Evolutionary conservation across 2,797 vertebrate species (phyloP).

Genomic region (Sebastiscus albofasciatus): DNA sequence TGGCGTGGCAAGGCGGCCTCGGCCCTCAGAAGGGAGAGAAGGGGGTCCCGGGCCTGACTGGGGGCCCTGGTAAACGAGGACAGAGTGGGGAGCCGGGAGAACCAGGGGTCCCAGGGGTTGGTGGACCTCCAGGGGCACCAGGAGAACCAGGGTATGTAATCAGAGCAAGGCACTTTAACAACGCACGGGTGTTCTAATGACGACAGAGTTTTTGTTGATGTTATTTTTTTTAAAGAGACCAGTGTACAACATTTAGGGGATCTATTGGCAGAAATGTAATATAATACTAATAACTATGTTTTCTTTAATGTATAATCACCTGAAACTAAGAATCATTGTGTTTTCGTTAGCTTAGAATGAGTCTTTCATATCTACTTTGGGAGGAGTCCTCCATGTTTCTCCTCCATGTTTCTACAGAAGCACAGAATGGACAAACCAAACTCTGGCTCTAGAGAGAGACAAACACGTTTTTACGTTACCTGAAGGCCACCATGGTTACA

Average conservation of each 20-base stretch:
- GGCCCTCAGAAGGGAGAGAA: constrained; percentile 29
- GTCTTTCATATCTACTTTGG: no score
- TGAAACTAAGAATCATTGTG: no score
- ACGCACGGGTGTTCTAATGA: no score
- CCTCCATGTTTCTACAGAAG: no score
- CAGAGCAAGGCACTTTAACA: not conserved
- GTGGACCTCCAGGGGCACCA: constrained; percentile 30
- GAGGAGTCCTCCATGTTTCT: no score
- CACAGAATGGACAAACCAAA: no score
- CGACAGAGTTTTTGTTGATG: not conserved
- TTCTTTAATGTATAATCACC: no score
- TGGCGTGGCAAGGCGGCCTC: rapidly evolving
- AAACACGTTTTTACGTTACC: no score
- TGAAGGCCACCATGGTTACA: no score
- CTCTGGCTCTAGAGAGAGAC: no score
- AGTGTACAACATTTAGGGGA: not conserved
- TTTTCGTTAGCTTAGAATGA: no score
- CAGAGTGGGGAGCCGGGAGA: constrained; percentile 31
- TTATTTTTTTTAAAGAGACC: no score
- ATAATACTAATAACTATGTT: not conserved
- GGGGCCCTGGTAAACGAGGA: constrained; percentile 60
- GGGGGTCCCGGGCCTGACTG: constrained; percentile 23
- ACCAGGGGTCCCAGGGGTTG: rapidly evolving
- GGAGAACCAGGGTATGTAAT: constrained; percentile 54
- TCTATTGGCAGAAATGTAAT: not conserved